phyloP scores from a whole-genome alignment of 2,888 invertebrate genomes.

The Drosophila ezoana region DNA sequence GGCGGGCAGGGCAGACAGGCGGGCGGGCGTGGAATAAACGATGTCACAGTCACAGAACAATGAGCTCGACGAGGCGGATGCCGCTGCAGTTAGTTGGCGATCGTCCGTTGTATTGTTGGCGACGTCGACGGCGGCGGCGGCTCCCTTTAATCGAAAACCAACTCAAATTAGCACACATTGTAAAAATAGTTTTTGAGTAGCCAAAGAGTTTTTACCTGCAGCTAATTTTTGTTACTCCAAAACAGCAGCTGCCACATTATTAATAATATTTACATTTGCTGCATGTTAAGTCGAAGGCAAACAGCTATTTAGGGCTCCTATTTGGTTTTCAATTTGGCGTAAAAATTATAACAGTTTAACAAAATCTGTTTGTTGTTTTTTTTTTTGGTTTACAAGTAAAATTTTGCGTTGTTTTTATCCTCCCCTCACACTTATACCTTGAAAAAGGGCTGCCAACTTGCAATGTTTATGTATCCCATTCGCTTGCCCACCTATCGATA shows the following conservation, averaged over 20 bases:
- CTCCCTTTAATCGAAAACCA: conserved; percentile 65
- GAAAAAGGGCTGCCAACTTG: conserved; percentile 47
- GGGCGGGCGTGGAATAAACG: conserved; percentile 42
- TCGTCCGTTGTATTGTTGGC: conserved; percentile 44
- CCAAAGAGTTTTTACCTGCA: conserved; percentile 40
- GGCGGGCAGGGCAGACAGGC: conserved; percentile 1
- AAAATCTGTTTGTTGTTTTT: conserved; percentile 31
- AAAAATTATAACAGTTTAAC: conserved; percentile 2
- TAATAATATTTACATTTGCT: conserved; percentile 4
- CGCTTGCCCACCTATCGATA: conserved; percentile 11
- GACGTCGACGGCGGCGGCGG: conserved; percentile 21
- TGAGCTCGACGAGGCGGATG: conserved; percentile 48
- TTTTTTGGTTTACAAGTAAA: conserved; percentile 28
- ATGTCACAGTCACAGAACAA: conserved; percentile 72
- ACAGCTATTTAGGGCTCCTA: neutral
- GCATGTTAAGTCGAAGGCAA: neutral
- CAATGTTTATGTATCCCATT: conserved; percentile 34
- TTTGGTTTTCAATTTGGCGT: neutral
- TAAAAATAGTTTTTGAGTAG: conserved; percentile 48
- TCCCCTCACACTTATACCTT: conserved; percentile 50
- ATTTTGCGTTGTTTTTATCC: conserved; percentile 52
- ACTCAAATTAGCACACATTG: conserved; percentile 39
- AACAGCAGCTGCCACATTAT: conserved; percentile 55
- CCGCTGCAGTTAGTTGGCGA: conserved; percentile 52
- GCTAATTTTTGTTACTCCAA: conserved; percentile 47